Conservation (phyloP, 2,113 vertebrate genomes). For the Panthera tigris region DNA sequence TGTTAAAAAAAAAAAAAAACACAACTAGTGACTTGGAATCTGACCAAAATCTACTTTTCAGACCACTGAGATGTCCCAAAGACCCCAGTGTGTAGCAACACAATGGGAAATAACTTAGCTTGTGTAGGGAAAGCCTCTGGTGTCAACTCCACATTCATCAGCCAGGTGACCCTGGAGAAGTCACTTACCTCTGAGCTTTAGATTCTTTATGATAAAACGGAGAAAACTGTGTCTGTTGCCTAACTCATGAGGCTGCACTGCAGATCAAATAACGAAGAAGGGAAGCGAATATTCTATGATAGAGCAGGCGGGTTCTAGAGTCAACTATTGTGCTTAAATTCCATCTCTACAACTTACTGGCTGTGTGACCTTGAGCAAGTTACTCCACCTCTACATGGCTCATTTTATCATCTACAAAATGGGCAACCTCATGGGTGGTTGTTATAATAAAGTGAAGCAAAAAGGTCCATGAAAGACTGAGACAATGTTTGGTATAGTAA, state of each 20-base stretch:
- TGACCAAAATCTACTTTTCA: not conserved
- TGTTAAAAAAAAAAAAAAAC: not conserved
- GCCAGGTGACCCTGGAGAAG: not conserved
- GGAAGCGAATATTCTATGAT: rapidly evolving
- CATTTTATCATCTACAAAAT: not conserved
- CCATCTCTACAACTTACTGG: not conserved
- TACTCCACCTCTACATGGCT: not conserved
- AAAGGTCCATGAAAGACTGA: not conserved
- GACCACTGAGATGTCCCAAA: not conserved
- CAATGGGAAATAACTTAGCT: not conserved
- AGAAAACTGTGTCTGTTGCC: too few relatives aligned
- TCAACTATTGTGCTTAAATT: rapidly evolving
- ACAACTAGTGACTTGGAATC: not conserved
- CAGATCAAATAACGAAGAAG: rapidly evolving
- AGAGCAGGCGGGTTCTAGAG: rapidly evolving
- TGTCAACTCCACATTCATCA: not conserved
- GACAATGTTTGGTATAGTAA: not conserved
- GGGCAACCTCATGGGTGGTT: not conserved
- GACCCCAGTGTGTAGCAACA: not conserved
- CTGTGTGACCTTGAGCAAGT: not conserved
- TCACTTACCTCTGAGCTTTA: not conserved
- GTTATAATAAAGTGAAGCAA: not conserved
- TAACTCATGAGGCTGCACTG: not conserved
- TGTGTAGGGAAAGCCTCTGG: not conserved
- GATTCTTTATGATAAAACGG: not conserved